Conservation (phyloP, 37 sponge, comb jelly and placozoan genomes). For the Eunapius fragilis region DNA sequence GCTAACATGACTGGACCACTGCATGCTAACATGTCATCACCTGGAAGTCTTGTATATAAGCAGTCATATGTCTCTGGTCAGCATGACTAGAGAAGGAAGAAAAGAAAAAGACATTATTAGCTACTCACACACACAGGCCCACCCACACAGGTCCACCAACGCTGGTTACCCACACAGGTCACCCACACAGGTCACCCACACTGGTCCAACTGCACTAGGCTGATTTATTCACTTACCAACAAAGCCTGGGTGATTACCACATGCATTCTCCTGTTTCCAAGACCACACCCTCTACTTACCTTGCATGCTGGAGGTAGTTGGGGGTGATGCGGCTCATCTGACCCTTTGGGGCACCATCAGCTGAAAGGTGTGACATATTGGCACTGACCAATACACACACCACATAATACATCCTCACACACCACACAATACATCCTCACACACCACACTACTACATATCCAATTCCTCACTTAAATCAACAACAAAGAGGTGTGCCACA, state of each 20-base stretch:
- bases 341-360: slow-evolving; percentile 64
- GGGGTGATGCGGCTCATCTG: slow-evolving; percentile 85
- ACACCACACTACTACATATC: not conserved
- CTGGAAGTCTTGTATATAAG: slow-evolving; percentile 84
- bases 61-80: slow-evolving; percentile 44
- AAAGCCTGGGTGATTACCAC: no score
- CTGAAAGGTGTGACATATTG: not conserved
- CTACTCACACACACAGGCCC: no score
- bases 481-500: slow-evolving; percentile 80
- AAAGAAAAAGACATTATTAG: no score
- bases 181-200: no score
- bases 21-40: slow-evolving; percentile 11
- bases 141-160: no score
- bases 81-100: slow-evolving; percentile 36
- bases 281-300: slow-evolving; percentile 11
- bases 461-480: slow-evolving; percentile 43
- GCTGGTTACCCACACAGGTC: no score
- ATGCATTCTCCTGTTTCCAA: no score
- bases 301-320: slow-evolving; percentile 51
- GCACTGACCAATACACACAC: no score
- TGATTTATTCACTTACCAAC: no score
- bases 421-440: not conserved
- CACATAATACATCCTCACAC: not conserved
- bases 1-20: no score
- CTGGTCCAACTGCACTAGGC: no score